A percentile compares a stretch with the other conserved stretches of the same genome.
These are phyloP conservation scores for Chiridota heheva DNA, from an alignment of 35 echinoderm and acorn worm species.

Conservation along the genomic window DNA sequence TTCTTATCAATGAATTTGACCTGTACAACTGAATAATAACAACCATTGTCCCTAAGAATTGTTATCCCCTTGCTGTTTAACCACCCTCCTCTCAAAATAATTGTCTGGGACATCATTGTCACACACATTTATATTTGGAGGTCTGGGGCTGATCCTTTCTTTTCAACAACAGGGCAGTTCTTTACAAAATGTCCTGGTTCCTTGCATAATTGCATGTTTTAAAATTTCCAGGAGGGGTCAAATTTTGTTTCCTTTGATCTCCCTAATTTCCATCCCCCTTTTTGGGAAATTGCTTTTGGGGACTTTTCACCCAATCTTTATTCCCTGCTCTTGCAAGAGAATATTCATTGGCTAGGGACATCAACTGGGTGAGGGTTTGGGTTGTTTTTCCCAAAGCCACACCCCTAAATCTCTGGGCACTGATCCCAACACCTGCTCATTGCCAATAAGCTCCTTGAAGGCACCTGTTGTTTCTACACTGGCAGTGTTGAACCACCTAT, in stretches of 20 bases:
- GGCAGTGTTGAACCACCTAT: conserved; percentile 9
- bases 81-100: not conserved
- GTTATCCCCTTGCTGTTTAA: not conserved
- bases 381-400: conserved; percentile 8
- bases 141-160: not conserved
- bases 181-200: not conserved
- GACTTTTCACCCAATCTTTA: not conserved
- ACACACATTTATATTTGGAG: not conserved
- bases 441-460: conserved; percentile 10
- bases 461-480: not conserved
- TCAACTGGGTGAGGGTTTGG: conserved; percentile 11
- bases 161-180: not conserved
- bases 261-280: not conserved
- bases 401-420: conserved; percentile 3
- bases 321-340: conserved; percentile 2
- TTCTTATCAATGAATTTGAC: not conserved
- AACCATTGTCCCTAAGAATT: not conserved
- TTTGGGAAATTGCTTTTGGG: not conserved
- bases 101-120: not conserved
- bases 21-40: not conserved
- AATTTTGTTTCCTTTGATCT: no score
- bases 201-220: not conserved
- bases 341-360: conserved; percentile 1
- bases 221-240: not conserved
- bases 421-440: conserved; percentile 13